phyloP scores from a whole-genome alignment of 2,113 vertebrate species.

The Rhizomys pruinosus region DNA sequence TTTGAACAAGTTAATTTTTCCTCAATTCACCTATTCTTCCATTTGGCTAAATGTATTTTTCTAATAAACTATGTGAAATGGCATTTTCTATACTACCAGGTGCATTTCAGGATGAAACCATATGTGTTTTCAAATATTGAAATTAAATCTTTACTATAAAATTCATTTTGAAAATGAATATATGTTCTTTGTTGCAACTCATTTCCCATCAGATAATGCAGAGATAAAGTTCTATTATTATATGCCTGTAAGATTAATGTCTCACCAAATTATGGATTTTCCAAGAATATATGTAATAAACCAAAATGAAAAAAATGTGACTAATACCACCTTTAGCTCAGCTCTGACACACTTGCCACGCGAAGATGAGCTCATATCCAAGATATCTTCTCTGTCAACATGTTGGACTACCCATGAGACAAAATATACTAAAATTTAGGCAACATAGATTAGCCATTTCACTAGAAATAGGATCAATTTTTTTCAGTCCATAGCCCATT shows the following conservation, averaged over 20 bases:
- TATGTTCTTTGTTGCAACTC: slow-evolving; percentile 49
- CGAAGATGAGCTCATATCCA: slow-evolving; percentile 25
- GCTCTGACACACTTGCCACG: slow-evolving; percentile 6
- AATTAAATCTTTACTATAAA: slow-evolving; percentile 62
- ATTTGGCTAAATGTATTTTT: slow-evolving; percentile 41
- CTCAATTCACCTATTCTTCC: not conserved
- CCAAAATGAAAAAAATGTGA: slow-evolving; percentile 61
- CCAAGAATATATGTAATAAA: slow-evolving; percentile 77
- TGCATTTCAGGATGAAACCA: slow-evolving; percentile 25
- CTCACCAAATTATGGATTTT: slow-evolving; percentile 69
- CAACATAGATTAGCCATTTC: not conserved
- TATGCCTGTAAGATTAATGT: slow-evolving; percentile 76
- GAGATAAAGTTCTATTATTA: slow-evolving; percentile 72
- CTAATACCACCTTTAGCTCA: slow-evolving; percentile 67
- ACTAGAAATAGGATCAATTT: not conserved
- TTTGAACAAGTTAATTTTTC: not conserved
- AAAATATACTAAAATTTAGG: slow-evolving; percentile 34
- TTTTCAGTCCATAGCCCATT: not conserved
- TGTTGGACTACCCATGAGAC: not conserved
- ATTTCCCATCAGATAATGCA: slow-evolving; percentile 72
- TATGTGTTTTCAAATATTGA: not conserved
- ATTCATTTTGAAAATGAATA: slow-evolving; percentile 71
- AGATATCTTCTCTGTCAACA: not conserved
- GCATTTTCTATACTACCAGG: slow-evolving; percentile 38
- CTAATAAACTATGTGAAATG: slow-evolving; percentile 8